Percentiles rank a stretch among this genome's conserved stretches.
Conservation (phyloP, 2,888 invertebrate genomes). For the Spilarctia lutea region DNA sequence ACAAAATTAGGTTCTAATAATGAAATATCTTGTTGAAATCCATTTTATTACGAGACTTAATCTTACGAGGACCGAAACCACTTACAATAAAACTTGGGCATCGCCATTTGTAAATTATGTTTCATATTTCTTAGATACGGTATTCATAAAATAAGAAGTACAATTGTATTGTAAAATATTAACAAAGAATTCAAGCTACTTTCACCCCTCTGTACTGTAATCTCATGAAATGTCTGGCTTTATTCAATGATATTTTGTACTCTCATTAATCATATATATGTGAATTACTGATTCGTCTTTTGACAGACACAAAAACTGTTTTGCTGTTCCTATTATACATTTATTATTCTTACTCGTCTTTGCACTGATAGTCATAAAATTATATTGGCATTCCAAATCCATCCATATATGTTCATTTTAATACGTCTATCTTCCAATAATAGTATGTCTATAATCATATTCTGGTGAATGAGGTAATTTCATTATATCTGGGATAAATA, state of each 20-base stretch:
- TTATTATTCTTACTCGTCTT: not conserved
- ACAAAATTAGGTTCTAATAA: conserved; percentile 28
- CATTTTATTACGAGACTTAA: conserved; percentile 25
- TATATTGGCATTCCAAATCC: not conserved
- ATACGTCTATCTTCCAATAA: not conserved
- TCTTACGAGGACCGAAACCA: conserved; percentile 29
- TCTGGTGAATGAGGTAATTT: not conserved
- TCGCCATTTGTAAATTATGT: conserved; percentile 32
- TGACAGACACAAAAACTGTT: not conserved
- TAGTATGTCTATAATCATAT: not conserved
- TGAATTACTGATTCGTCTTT: not conserved
- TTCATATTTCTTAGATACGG: conserved; percentile 20
- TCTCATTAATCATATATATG: not conserved
- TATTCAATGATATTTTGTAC: not conserved
- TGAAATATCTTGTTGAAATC: conserved; percentile 27
- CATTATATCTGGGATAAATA: not conserved
- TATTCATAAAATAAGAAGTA: conserved; percentile 11
- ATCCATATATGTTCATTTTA: not conserved
- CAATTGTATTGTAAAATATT: conserved; percentile 9
- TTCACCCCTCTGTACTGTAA: not conserved
- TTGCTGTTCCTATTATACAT: not conserved
- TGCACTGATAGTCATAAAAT: not conserved
- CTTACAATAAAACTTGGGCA: conserved; percentile 35
- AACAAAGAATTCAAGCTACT: conserved; percentile 8
- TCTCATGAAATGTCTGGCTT: conserved; percentile 2